Percentiles rank a stretch among this genome's conserved stretches.
These are phyloP conservation scores for Agrotis segetum DNA, from an alignment of 2,888 invertebrate genomes.

Conservation along the genomic window DNA sequence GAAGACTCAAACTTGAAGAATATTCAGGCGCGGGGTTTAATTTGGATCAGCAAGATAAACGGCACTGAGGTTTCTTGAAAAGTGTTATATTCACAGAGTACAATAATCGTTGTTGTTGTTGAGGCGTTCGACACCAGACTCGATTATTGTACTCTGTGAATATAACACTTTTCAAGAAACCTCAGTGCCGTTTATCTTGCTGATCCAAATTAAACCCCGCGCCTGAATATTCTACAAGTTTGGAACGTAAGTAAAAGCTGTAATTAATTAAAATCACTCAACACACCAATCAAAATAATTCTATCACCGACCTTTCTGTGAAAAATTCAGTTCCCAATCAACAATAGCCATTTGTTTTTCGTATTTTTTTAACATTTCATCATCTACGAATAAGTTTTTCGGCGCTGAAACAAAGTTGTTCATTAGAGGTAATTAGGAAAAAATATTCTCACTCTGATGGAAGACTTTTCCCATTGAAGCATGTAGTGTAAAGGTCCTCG, in stretches of 20 bases:
- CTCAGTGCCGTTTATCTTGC: no score
- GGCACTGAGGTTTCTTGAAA: no score
- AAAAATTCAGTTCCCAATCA: slow-evolving; percentile 52
- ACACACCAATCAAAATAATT: neutral
- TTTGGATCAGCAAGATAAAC: no score
- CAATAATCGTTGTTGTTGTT: no score
- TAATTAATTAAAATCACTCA: neutral
- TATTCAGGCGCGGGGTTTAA: no score
- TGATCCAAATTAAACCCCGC: no score
- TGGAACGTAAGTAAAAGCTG: no score
- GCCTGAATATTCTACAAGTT: no score
- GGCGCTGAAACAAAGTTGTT: slow-evolving; percentile 55
- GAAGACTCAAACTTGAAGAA: neutral
- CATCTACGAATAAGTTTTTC: slow-evolving; percentile 30
- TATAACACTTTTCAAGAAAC: no score
- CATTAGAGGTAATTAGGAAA: slow-evolving; percentile 2
- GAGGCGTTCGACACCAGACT: no score
- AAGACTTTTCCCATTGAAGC: accelerated
- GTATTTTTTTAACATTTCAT: slow-evolving; percentile 47
- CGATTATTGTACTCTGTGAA: no score
- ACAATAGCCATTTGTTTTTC: slow-evolving; percentile 49
- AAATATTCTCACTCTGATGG: neutral
- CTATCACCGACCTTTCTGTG: slow-evolving; percentile 37
- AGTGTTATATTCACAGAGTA: no score
- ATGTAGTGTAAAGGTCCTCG: neutral